Evolutionary conservation across 2,888 invertebrate species (phyloP), one percentile per base, ranked within the genome.

Genomic region (Dolomedes plantarius): DNA sequence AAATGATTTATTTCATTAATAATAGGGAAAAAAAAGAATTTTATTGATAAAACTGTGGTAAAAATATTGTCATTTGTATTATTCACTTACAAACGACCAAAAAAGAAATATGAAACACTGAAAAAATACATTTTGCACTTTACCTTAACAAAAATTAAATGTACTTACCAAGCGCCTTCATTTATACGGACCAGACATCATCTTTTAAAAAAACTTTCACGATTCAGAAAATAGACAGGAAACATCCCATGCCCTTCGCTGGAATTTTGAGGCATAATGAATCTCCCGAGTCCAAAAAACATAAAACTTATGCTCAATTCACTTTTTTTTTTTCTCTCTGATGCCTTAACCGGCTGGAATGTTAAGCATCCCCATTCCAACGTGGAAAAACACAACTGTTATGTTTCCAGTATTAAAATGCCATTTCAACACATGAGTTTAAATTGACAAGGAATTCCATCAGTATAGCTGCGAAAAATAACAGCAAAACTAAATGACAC

Each of bases 341-440:
- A 28, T 2, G 67, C 39, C 71, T 83, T 72, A 83, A 83, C 83
- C 83, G 83, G 83, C 83, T 83, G 83, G 83, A 77, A 83, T 83
- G 83, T 56, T 5, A 65, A 76, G 29, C 71, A 83, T 76, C 56
- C 32, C 67, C 83, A 77, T 72, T 72, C 76, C 77, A 76, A 83
- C 77, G 72, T 83, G 76, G 72, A 77, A 71, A 71, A 62, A 81
- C 68, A 69, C 81, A 81, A 75, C 29, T 29, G 80, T 32, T n/a
- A 28, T 62, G 28, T 41, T 71, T 0, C 0, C n/a, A 67, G 32
- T 16, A 67, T 67, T n/a, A n/a, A 31, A 67, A 32, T n/a, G 16
- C 13, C n/a, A 32, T 32, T 31, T 67, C 67, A 31, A 19, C n/a
- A 0, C 1, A 32, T 11, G 2, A 16, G 2, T 6, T 2, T 46